Conservation (phyloP, 2,888 invertebrate species). For the Pogonocherus hispidulus region DNA sequence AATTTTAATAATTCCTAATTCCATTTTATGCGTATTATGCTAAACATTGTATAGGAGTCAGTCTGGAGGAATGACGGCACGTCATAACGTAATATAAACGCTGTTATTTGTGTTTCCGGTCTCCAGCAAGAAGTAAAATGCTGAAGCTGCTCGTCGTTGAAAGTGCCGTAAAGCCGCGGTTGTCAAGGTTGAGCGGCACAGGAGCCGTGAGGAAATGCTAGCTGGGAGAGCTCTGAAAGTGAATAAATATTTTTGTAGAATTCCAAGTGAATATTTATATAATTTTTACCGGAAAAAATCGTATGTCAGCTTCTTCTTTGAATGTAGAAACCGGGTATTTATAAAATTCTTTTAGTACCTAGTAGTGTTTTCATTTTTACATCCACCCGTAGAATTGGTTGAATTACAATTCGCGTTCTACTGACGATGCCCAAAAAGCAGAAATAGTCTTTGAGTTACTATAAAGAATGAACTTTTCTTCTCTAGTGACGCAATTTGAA, state of each 20-base stretch:
- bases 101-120: constrained; percentile 41
- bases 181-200: constrained; percentile 37
- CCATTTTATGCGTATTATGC: constrained; percentile 32
- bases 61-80: constrained; percentile 31
- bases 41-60: constrained; percentile 31
- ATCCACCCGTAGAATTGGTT: too few species aligned
- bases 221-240: constrained; percentile 1
- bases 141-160: constrained; percentile 31
- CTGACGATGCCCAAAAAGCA: too few species aligned
- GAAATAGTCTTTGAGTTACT: too few species aligned
- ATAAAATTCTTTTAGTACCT: too few species aligned
- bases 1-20: constrained; percentile 31
- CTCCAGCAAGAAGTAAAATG: constrained; percentile 26
- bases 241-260: background rate
- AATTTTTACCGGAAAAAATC: too few species aligned
- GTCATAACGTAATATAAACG: constrained; percentile 38
- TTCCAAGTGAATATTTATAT: background rate
- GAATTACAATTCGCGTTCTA: too few species aligned
- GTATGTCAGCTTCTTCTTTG: too few species aligned
- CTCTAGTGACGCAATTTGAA: too few species aligned
- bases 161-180: constrained; percentile 31
- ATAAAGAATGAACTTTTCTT: too few species aligned
- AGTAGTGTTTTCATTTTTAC: too few species aligned
- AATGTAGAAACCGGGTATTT: too few species aligned
- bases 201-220: constrained; percentile 14